Evolutionary conservation across 2,888 invertebrate species (phyloP), one percentile per base, ranked within the genome.

Genomic region (Amphipoea oculea): DNA sequence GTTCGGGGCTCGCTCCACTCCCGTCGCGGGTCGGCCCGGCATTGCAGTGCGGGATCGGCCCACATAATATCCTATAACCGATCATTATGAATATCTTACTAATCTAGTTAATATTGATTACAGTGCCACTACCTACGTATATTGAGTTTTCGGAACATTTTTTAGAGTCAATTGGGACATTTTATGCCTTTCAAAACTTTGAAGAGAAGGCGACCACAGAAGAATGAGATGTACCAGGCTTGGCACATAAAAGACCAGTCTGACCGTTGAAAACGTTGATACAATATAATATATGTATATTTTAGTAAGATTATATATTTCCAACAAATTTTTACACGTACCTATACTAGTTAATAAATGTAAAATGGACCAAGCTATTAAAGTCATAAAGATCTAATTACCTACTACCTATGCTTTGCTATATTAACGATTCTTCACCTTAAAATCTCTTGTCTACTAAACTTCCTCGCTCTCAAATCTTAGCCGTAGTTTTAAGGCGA

Each of bases 401-500:
- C 12, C 11, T 12, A 20, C 11, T 20, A 48, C 6, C 20, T 51
- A 20, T 14, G 23, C 60, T 51, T 63, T 57, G 57, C 11, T 29
- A 5, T 71, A 75, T 69, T 51, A 78, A 75, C 45, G 36, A 72
- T n/a, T 73, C 67, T 74, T 77, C 40, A 62, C 36, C 23, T 75
- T 80, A 75, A 84, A 81, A 82, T 73, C 63, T 57, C 65, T 40
- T 54, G 89, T 89, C 88, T 89, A 62, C n/a, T 14, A 48, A 81
- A 88, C 83, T 88, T 89, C 86, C 87, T 81, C 70, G 45, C 65
- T 40, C 65, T 67, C 68, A 80, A 79, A 81, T 82, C 79, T 87
- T 80, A 70, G 76, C 40, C n/a, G 74, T 82, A 87, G 83, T 87
- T 88, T 88, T 81, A 90, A 93, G 92, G 88, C 84, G 93, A 94